Base-by-base conservation (phyloP, 2,888 invertebrate species). In the Synergus japonicus region DNA sequence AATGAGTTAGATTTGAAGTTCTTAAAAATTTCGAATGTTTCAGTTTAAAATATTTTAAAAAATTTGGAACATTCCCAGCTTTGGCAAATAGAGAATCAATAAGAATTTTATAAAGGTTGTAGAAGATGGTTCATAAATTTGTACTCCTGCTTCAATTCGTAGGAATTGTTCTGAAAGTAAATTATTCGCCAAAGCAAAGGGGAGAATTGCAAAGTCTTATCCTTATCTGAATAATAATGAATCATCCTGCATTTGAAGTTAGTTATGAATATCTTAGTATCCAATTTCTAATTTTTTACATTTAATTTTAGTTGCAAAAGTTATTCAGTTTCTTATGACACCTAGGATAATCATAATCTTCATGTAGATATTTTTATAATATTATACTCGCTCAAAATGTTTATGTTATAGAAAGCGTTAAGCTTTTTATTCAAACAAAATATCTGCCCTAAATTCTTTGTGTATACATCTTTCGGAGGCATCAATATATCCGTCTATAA, bases 401-500 rank as follows among this genome's bases (percentile, higher is more conserved):
- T 54, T 54, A 54, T 15, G 4, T n/a, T 54, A 54, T 15, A 54
- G n/a, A 49, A 49, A 49, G 13, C n/a, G 15, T 7, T 15, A 2
- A 22, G 29, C 22, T 15, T 29, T 69, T 69, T 69, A 49, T 49
- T 4, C n/a, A 69, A 49, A 37, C 46, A 15, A 69, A 69, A 49
- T 49, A 69, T 37, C 73, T 54, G 54, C 54, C 49, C 54, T 73
- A 15, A 54, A 73, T 54, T 73, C 54, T 54, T 73, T 54, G 15
- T 73, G 73, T 49, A 49, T 49, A 73, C 73, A 54, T 73, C 49
- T 54, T 73, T 49, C 54, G 15, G 54, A 73, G 73, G 29, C 15
- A 73, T 46, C 69, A 69, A 69, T 73, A 15, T 73, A 54, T 54
- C 46, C 69, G 46, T 69, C 29, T 69, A 46, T 67, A 29, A 46